These are phyloP conservation scores for Nemurella pictetii DNA, from an alignment of 2,888 invertebrate species.

Conservation along the genomic window DNA sequence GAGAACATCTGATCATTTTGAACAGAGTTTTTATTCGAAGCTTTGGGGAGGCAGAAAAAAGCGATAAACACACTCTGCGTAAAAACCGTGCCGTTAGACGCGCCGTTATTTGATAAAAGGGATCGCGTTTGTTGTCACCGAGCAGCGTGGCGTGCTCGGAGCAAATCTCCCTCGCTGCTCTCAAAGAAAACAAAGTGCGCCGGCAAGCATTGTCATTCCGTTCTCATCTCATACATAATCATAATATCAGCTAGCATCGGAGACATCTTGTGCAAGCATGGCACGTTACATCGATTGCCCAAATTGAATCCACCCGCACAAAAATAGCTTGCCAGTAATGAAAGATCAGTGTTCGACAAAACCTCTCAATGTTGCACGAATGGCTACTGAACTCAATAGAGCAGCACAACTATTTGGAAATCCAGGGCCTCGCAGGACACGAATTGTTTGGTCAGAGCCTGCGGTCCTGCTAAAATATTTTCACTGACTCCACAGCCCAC, in stretches of 20 bases:
- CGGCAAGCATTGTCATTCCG: neutral
- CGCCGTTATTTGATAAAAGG: neutral
- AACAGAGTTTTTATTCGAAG: neutral
- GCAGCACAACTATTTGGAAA: neutral
- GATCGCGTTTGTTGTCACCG: neutral
- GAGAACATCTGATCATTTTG: neutral
- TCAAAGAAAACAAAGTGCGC: neutral
- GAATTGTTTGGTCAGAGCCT: neutral
- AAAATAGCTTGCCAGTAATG: neutral
- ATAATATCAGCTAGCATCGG: neutral
- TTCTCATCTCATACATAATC: neutral
- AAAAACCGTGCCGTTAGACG: neutral
- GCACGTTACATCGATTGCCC: neutral
- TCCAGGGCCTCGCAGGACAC: neutral
- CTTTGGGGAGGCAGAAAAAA: neutral
- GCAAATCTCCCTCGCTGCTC: neutral
- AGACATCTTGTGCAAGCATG: no score
- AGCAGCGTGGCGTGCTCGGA: neutral
- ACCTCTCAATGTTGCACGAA: neutral
- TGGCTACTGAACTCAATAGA: no score
- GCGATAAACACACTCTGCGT: neutral
- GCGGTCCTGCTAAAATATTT: neutral
- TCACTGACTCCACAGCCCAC: neutral
- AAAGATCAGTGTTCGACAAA: no score
- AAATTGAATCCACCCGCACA: neutral